These are phyloP conservation scores for Agrenia bidenticulata DNA, from an alignment of 2,888 invertebrate species.

Conservation along the genomic window DNA sequence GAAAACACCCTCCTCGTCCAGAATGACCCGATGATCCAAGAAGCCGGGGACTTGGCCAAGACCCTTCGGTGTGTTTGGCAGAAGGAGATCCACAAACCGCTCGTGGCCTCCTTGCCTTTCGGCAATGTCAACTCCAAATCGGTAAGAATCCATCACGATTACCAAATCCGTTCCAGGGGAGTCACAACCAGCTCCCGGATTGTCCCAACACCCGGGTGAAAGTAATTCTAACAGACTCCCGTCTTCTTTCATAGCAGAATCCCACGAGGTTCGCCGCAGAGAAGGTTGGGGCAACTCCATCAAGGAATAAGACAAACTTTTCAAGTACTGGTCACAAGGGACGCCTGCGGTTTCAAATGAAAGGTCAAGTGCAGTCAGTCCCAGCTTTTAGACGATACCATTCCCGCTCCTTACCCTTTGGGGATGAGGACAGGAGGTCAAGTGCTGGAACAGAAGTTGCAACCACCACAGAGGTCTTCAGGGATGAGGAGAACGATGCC, in stretches of 20 bases:
- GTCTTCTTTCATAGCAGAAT: too few relatives aligned
- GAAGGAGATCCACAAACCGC: conserved; percentile 47
- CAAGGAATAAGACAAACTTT: too few relatives aligned
- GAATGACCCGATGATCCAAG: conserved; percentile 50
- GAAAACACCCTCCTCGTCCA: conserved; percentile 53
- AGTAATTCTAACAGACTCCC: too few relatives aligned
- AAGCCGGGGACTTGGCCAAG: conserved; percentile 50
- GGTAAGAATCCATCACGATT: conserved; percentile 3
- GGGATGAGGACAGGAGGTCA: neutral
- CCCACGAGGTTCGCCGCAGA: too few relatives aligned
- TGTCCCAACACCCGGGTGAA: too few relatives aligned
- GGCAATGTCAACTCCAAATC: conserved; percentile 13
- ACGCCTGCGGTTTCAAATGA: conserved; percentile 27
- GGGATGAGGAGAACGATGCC: neutral
- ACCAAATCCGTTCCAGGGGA: too few relatives aligned
- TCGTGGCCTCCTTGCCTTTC: conserved; percentile 46
- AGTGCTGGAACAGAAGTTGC: neutral
- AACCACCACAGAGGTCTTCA: neutral
- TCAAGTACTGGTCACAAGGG: too few relatives aligned
- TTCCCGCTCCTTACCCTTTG: neutral
- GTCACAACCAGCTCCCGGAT: too few relatives aligned
- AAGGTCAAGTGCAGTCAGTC: conserved; percentile 45
- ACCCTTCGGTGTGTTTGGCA: conserved; percentile 52
- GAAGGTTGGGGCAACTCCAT: too few relatives aligned
- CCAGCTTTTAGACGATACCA: conserved; percentile 21